Base-by-base conservation (phyloP, 1,140 invertebrate genomes). In the Anastrepha obliqua region DNA sequence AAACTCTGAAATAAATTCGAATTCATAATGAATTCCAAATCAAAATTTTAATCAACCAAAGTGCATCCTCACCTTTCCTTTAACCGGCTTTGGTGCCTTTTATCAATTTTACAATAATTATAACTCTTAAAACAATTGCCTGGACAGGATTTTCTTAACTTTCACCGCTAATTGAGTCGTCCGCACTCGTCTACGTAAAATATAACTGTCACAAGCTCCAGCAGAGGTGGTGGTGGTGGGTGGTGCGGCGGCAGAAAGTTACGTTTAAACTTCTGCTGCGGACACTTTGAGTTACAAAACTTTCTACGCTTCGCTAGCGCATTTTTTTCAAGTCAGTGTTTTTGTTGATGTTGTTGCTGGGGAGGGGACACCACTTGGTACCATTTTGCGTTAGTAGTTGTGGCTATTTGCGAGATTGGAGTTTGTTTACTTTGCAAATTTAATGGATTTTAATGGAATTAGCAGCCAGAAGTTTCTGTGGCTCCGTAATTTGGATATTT, bases 361-460 rank as follows among this genome's bases (percentile, higher is more conserved):
- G 29, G 29, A 29, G 29, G 29, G 29, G 29, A 29, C 29, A 29
- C 29, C 29, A 29, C 29, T 29, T 29, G 6, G 51, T 55, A 39
- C 64, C 64, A 39, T 39, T 67, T 67, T 29, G 20, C 64, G 13
- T 67, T 39, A 3, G 64, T 67, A 11, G 64, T 39, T 67, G 64
- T 42, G 2, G 64, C 64, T 67, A 39, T 20, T 67, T 67, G 64
- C 64, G 2, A 67, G 9, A 20, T 47, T 74, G 6, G 67, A 74
- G 42, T 74, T 74, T 74, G 42, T 74, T 74, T 47, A 42, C n/a
- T 74, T 44, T 17, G 47, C 1, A 74, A 47, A 74, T 74, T 67
- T 67, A 67, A 67, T 74, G 67, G 17, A 6, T 74, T 74, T 74
- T 74, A 74, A 44, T 74, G 67, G 65, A 67, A 67, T 67, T 67